phyloP scores from a whole-genome alignment of 2,797 vertebrate species.

The Phrynocephalus guinanensis region DNA sequence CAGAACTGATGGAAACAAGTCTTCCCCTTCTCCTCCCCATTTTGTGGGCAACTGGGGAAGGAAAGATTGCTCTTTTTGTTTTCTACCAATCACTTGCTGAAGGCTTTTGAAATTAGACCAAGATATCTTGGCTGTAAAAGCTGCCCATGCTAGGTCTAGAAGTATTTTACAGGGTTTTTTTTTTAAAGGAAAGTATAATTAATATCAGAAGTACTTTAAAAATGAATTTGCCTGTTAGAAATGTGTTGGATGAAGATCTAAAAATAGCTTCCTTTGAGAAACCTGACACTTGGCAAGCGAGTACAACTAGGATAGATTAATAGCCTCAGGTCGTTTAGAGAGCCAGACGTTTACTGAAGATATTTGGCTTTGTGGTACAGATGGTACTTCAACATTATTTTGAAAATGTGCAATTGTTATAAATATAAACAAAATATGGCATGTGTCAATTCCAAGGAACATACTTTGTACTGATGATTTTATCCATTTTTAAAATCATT shows the following conservation, averaged over 20 bases:
- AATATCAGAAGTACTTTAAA: background rate
- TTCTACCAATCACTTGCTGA: background rate
- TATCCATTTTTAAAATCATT: background rate
- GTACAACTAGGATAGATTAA: slow-evolving; percentile 10
- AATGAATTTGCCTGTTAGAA: background rate
- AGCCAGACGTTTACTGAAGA: slow-evolving; percentile 6
- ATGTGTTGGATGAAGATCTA: slow-evolving; percentile 24
- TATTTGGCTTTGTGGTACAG: background rate
- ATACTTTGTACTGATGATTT: background rate
- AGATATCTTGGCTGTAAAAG: background rate
- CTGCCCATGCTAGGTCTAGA: background rate
- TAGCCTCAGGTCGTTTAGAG: slow-evolving; percentile 20
- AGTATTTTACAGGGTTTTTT: background rate
- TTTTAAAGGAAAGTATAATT: background rate
- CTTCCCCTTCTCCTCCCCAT: background rate
- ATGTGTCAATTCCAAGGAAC: slow-evolving; percentile 3
- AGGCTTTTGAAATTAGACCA: background rate
- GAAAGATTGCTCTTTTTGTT: background rate
- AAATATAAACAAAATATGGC: background rate
- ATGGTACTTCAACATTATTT: background rate
- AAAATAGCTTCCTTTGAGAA: slow-evolving; percentile 19
- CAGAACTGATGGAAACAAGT: background rate
- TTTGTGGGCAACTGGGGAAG: background rate
- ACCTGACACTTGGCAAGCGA: background rate
- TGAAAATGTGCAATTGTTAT: slow-evolving; percentile 2